Evolutionary conservation across 1,140 invertebrate species (phyloP), one percentile per base, ranked within the genome.

Genomic region (Conopomorpha cramerella): DNA sequence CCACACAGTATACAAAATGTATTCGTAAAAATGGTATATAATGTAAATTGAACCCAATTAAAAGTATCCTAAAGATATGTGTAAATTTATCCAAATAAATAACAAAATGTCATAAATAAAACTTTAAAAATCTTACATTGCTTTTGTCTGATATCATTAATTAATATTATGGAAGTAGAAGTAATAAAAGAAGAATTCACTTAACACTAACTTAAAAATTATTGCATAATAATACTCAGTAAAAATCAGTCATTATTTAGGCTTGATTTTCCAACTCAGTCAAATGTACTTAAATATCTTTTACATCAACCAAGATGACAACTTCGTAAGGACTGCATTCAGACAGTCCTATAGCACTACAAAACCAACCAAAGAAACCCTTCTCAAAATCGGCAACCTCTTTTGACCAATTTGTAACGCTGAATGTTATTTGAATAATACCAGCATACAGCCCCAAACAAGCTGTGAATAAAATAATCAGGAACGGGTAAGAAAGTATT

Each of bases 361-460:
- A 90, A 18, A 90, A 64, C 87, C 87, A 90, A 16, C 87, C 88
- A 54, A 87, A 90, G 65, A 90, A 90, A 1, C 88, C 88, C 67
- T 90, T 90, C 43, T 90, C 88, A 51, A 86, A 84, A 66, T 90
- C 88, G 37, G 80, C 81, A 6, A 89, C 81, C 70, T 88, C 86
- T 43, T 82, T 83, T 48, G 79, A 79, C 88, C 88, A 90, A 31
- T 81, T 82, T 18, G 79, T 79, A 35, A 82, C 85, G 50, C 81
- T 84, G 63, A 86, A 84, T 1, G 87, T 89, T 8, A 90, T 54
- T 49, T 90, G 87, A 16, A 82, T 78, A 40, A 86, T 59, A 8
- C 84, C 83, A 14, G 86, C 82, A 67, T 87, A 89, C n/a, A 88
- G 31, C 1, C 84, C 86, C 8, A 89, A 45, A 0, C 82, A 82